phyloP scores from a whole-genome alignment of 2,888 invertebrate species.

The Gymnoscelis rufifasciata region DNA sequence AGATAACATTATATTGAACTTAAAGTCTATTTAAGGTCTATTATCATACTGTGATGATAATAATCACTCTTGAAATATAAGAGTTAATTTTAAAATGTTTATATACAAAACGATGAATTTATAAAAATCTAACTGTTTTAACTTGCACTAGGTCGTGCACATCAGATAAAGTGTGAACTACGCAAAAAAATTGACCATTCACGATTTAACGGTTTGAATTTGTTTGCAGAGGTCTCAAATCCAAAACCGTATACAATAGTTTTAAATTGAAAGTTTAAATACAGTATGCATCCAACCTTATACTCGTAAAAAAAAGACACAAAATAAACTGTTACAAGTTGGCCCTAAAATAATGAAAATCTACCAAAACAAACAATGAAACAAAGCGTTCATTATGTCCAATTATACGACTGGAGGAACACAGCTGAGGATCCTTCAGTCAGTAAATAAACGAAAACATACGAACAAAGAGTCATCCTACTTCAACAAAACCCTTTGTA shows the following conservation, averaged over 20 bases:
- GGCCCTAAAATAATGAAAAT: background rate
- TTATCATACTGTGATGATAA: too few relatives aligned
- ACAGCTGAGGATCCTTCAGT: slow-evolving; percentile 13
- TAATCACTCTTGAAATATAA: too few relatives aligned
- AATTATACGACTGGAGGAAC: slow-evolving; percentile 7
- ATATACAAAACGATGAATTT: too few relatives aligned
- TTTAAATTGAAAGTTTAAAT: too few relatives aligned
- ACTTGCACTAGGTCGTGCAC: background rate
- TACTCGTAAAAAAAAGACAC: too few relatives aligned
- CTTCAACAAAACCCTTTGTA: slow-evolving; percentile 12
- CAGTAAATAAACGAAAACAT: slow-evolving; percentile 18
- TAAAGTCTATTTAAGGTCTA: too few relatives aligned
- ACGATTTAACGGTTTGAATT: background rate
- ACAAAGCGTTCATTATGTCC: slow-evolving; percentile 9
- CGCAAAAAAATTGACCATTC: background rate
- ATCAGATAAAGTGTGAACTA: slow-evolving; percentile 4
- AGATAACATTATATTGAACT: too few relatives aligned
- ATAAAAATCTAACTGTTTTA: background rate
- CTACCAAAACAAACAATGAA: background rate
- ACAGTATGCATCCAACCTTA: too few relatives aligned
- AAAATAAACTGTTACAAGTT: too few relatives aligned
- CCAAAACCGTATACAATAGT: too few relatives aligned
- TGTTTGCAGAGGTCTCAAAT: background rate
- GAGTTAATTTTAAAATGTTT: too few relatives aligned
- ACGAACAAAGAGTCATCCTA: slow-evolving; percentile 17